phyloP scores from a whole-genome alignment of 2,113 vertebrate genomes.

The Dicrurus megarhynchus region DNA sequence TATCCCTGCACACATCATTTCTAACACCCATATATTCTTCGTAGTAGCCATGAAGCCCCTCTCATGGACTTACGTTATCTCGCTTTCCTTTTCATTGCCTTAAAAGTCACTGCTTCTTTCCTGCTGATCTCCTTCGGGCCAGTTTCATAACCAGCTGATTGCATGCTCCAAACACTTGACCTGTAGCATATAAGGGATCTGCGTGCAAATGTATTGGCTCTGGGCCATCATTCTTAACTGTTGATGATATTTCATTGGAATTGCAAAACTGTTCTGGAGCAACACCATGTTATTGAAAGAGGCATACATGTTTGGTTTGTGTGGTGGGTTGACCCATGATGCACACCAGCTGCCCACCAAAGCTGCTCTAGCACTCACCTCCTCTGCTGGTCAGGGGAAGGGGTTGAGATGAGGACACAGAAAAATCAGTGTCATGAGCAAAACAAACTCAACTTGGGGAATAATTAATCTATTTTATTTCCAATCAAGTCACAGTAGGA shows the following conservation, averaged over 20 bases:
- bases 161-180: background rate
- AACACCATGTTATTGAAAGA: background rate
- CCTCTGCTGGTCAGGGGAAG: background rate
- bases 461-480: background rate
- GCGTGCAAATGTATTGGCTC: background rate
- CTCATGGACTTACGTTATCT: background rate
- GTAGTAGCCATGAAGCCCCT: background rate
- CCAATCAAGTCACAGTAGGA: background rate
- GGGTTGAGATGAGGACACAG: background rate
- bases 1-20: background rate
- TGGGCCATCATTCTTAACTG: background rate
- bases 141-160: background rate
- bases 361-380: background rate
- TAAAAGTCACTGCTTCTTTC: background rate
- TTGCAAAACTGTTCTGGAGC: constrained; percentile 36
- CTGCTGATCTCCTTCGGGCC: background rate
- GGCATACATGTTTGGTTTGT: background rate
- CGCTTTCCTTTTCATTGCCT: background rate
- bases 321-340: background rate
- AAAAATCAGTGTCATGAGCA: background rate
- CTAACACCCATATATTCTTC: background rate
- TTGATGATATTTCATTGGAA: background rate
- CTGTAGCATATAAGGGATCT: background rate
- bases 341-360: background rate
- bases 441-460: background rate